Evolutionary conservation across 2,797 vertebrate genomes (phyloP).

Genomic region (Trachops cirrhosus): DNA sequence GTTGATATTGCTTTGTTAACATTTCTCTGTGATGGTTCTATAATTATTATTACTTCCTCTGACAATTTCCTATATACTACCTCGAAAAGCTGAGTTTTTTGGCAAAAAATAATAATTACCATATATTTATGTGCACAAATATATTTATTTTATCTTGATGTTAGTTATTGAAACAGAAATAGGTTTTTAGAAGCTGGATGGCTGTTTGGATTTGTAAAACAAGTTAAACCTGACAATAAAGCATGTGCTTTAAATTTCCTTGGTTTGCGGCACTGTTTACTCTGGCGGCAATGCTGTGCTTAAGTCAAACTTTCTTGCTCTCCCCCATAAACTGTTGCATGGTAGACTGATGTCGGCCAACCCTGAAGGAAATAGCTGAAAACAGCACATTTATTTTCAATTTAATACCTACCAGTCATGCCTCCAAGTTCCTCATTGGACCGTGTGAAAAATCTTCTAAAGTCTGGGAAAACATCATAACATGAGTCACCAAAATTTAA

Average conservation of each 20-base stretch:
- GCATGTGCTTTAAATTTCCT: conserved; percentile 84
- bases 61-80: neutral
- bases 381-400: conserved; percentile 83
- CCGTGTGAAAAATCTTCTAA: conserved; percentile 75
- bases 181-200: conserved; percentile 77
- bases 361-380: conserved; percentile 82
- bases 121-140: conserved; percentile 16
- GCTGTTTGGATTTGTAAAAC: conserved; percentile 82
- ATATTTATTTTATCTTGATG: conserved; percentile 68
- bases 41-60: neutral
- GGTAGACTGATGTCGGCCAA: conserved; percentile 80
- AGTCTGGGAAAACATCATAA: conserved; percentile 54
- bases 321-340: conserved; percentile 79
- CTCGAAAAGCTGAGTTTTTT: neutral
- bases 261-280: conserved; percentile 83
- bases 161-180: conserved; percentile 76
- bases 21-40: neutral
- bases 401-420: conserved; percentile 79
- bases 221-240: conserved; percentile 83
- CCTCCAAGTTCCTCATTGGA: conserved; percentile 70
- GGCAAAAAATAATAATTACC: neutral
- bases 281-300: conserved; percentile 80
- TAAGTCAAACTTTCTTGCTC: conserved; percentile 76
- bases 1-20: neutral
- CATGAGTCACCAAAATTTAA: neutral